Conservation (phyloP, 2,888 invertebrate genomes). For the Cantharis lateralis region DNA sequence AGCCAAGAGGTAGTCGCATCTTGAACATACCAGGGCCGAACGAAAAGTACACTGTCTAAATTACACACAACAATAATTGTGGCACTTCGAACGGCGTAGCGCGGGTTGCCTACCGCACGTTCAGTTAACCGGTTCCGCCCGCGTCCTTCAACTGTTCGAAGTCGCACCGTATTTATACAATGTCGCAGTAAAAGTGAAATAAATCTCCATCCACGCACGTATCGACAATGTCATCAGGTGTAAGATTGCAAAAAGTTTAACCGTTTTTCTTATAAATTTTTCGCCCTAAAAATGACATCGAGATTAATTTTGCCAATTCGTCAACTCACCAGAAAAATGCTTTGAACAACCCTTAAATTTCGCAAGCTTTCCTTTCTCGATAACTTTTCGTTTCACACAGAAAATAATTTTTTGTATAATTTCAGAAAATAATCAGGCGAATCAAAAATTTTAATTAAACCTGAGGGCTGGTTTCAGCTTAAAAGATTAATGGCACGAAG, state of each 20-base stretch:
- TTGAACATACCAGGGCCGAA: neutral
- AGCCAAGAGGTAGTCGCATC: too few species aligned
- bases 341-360: neutral
- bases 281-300: too few species aligned
- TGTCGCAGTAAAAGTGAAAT: neutral
- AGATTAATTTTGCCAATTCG: too few species aligned
- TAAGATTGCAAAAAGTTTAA: neutral
- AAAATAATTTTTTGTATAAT: neutral
- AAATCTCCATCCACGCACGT: neutral
- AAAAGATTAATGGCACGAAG: neutral
- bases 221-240: slow-evolving; percentile 4
- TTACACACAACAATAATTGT: too few species aligned
- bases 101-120: too few species aligned
- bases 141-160: neutral
- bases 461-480: neutral
- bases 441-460: neutral
- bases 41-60: too few species aligned
- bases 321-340: too few species aligned
- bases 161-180: neutral
- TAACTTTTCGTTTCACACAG: neutral
- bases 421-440: neutral
- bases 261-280: neutral
- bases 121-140: too few species aligned
- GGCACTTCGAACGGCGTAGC: too few species aligned
- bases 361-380: neutral